Evolutionary conservation across 2,797 vertebrate species (phyloP).

Genomic region (Astyanax mexicanus): DNA sequence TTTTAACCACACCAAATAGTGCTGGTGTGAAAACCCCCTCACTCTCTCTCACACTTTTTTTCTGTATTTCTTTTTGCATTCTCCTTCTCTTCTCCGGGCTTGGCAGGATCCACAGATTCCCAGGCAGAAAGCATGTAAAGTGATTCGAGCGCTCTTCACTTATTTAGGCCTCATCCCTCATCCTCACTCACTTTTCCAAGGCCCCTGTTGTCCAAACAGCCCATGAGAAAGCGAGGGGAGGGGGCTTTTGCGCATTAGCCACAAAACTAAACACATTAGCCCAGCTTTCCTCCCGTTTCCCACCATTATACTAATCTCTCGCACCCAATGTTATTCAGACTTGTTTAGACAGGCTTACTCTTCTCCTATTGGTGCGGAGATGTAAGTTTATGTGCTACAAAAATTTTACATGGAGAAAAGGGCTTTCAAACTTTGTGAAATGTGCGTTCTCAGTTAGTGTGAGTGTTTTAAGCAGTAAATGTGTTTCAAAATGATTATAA

Average conservation of each 20-base stretch:
- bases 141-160: constrained; percentile 67
- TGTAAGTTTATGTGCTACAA: not conserved
- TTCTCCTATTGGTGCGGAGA: not conserved
- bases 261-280: constrained; percentile 55
- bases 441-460: too few species aligned
- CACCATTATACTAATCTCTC: constrained; percentile 49
- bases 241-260: constrained; percentile 32
- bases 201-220: constrained; percentile 48
- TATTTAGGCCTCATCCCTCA: constrained; percentile 64
- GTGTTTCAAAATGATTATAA: too few species aligned
- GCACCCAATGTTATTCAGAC: not conserved
- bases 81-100: constrained; percentile 63
- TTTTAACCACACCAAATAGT: too few species aligned
- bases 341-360: constrained; percentile 30
- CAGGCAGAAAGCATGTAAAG: constrained; percentile 77
- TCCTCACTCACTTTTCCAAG: constrained; percentile 36
- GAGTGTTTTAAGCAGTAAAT: too few species aligned
- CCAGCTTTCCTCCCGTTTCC: constrained; percentile 47
- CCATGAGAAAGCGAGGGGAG: constrained; percentile 43
- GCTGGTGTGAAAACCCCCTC: too few species aligned
- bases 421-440: not conserved
- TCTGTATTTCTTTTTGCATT: constrained; percentile 57
- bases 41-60: constrained; percentile 28
- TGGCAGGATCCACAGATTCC: constrained; percentile 79
- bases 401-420: not conserved